Evolutionary conservation across 2,113 vertebrate species (phyloP).

Genomic region (Siniperca knerii): DNA sequence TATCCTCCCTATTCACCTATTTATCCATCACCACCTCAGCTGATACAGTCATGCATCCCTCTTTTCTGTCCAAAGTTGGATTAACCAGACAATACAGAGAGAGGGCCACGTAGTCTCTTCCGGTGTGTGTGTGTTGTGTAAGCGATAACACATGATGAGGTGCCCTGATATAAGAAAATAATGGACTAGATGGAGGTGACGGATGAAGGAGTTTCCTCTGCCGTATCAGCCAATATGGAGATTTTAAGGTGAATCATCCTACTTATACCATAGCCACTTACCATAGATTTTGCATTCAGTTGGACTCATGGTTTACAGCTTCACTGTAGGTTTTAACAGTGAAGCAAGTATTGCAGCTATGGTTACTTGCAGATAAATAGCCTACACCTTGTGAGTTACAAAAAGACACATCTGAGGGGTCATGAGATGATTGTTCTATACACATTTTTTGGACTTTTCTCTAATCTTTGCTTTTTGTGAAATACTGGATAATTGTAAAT

Average conservation of each 20-base stretch:
- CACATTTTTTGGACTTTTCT: background rate
- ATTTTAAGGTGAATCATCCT: background rate
- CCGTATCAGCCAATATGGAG: background rate
- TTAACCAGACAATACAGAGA: conserved; percentile 11
- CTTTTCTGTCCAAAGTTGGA: conserved; percentile 20
- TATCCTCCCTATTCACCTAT: conserved; percentile 31
- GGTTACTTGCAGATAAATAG: background rate
- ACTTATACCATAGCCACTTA: background rate
- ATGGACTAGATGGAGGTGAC: background rate
- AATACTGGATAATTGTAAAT: background rate
- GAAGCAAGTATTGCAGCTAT: background rate
- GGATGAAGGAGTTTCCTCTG: background rate
- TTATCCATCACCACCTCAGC: conserved; percentile 41
- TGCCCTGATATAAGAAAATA: background rate
- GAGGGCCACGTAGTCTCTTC: conserved; percentile 19
- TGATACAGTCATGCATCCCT: conserved; percentile 12
- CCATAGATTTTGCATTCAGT: background rate
- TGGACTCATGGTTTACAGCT: background rate
- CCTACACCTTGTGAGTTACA: background rate
- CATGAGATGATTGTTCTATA: background rate
- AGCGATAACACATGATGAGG: background rate
- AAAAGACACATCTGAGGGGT: background rate
- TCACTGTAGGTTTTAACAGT: background rate
- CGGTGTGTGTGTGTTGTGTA: conserved; percentile 13
- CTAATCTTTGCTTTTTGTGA: background rate